These are phyloP conservation scores for Lasioglossum zephyrum DNA, from an alignment of 2,888 invertebrate species.

Conservation along the genomic window DNA sequence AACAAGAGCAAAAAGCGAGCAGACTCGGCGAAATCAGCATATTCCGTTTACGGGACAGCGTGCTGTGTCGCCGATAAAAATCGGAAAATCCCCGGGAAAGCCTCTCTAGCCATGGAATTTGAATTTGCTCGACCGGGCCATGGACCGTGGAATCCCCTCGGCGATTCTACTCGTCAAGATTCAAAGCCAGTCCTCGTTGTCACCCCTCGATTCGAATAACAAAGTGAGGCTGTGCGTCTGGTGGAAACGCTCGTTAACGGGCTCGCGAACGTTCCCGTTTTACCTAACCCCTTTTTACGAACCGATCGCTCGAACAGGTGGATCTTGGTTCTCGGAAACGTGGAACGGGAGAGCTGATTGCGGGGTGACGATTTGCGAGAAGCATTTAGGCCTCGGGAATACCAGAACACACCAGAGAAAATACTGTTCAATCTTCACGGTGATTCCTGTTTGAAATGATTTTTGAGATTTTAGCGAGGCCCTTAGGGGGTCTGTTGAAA, in stretches of 20 bases:
- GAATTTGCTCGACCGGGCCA: slow-evolving; percentile 71
- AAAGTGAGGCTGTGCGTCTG: slow-evolving; percentile 54
- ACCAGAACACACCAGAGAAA: background rate
- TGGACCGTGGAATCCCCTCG: slow-evolving; percentile 52
- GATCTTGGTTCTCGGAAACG: slow-evolving; percentile 24
- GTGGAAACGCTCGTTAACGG: slow-evolving; percentile 59
- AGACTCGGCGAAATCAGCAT: slow-evolving; percentile 67
- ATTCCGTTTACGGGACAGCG: slow-evolving; percentile 65
- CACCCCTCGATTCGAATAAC: slow-evolving; percentile 64
- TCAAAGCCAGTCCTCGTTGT: slow-evolving; percentile 55
- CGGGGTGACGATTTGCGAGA: background rate
- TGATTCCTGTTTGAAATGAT: background rate
- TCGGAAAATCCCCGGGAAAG: slow-evolving; percentile 69
- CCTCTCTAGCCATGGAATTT: slow-evolving; percentile 70
- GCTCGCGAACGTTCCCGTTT: slow-evolving; percentile 37
- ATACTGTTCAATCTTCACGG: background rate
- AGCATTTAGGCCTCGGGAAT: background rate
- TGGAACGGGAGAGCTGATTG: slow-evolving; percentile 31
- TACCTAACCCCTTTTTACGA: slow-evolving; percentile 31
- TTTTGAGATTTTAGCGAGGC: background rate
- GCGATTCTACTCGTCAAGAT: slow-evolving; percentile 52
- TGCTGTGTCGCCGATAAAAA: slow-evolving; percentile 67
- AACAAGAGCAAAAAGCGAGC: slow-evolving; percentile 32
- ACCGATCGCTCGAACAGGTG: slow-evolving; percentile 17
- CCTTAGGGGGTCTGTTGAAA: too few species aligned